Evolutionary conservation across 64 coral and sea anemone genomes (phyloP), one percentile per base, ranked within the genome.

Genomic region (Catalaphyllia jardinei): DNA sequence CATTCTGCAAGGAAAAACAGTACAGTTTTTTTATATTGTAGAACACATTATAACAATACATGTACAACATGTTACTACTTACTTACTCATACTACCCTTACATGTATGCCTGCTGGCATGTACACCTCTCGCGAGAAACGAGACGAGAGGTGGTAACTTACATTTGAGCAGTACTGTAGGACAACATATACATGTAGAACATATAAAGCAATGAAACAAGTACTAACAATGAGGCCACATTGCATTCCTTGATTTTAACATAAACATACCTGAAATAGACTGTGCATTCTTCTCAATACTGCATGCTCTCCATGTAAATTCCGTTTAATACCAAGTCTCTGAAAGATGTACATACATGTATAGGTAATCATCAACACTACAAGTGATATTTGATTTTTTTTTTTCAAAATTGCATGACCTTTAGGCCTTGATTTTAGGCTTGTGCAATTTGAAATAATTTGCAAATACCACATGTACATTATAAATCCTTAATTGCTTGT

Each of bases 311-410:
- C 93, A 51, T 87, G 89, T 24, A 90, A 86, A 51, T 60, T 73
- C 72, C 88, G 90, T 67, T 93, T 92, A 17, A 99, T 86, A 38
- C 90, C 94, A 84, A 90, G 72, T 93, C 89, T 93, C 97, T 99
- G 39, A 14, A 83, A 89, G 29, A 77, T 16, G 57, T 18, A 20
- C 24, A 64, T 35, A 35, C 33, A 35, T 35, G n/a, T n/a, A n/a
- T n/a, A n/a, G n/a, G n/a, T n/a, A n/a, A n/a, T n/a, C n/a, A n/a
- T n/a, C n/a, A n/a, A n/a, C n/a, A n/a, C n/a, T n/a, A n/a, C n/a
- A n/a, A n/a, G n/a, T n/a, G n/a, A n/a, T n/a, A n/a, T n/a, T n/a
- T n/a, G n/a, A n/a, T n/a, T n/a, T n/a, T n/a, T n/a, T n/a, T n/a
- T n/a, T n/a, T n/a, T n/a, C n/a, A n/a, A n/a, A n/a, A n/a, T n/a